Evolutionary conservation across 2,797 vertebrate genomes (phyloP).

Genomic region (Spinus pinus): DNA sequence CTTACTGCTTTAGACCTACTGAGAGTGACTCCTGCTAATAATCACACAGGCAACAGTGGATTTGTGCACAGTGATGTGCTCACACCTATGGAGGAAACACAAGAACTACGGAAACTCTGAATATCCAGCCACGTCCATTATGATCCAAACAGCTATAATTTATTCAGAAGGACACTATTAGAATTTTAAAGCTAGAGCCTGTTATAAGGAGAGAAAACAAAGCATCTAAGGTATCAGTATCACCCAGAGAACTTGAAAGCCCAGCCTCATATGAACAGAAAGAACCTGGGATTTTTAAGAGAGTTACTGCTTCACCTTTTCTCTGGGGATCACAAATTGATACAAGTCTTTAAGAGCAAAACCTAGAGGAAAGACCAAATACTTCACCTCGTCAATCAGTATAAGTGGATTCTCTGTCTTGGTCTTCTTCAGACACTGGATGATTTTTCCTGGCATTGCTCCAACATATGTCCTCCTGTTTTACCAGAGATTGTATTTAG

Average conservation of each 20-base stretch:
- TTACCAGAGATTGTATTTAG: neutral
- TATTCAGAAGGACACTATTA: neutral
- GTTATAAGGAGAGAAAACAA: neutral
- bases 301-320: neutral
- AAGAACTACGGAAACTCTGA: neutral
- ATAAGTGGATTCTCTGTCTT: constrained; percentile 96
- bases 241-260: neutral
- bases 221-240: neutral
- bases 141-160: neutral
- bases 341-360: neutral
- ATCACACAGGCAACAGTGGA: neutral
- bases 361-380: neutral
- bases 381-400: constrained; percentile 91
- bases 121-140: neutral
- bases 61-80: neutral
- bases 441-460: constrained; percentile 98
- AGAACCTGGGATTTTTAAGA: neutral
- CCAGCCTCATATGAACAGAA: neutral
- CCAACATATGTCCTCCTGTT: constrained; percentile 95
- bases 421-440: constrained; percentile 98
- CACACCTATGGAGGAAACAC: neutral
- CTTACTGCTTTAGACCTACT: neutral
- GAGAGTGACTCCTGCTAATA: neutral
- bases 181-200: neutral
- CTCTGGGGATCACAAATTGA: neutral